Evolutionary conservation across 2,888 invertebrate species (phyloP).

Genomic region (Drosophila demipolita): DNA sequence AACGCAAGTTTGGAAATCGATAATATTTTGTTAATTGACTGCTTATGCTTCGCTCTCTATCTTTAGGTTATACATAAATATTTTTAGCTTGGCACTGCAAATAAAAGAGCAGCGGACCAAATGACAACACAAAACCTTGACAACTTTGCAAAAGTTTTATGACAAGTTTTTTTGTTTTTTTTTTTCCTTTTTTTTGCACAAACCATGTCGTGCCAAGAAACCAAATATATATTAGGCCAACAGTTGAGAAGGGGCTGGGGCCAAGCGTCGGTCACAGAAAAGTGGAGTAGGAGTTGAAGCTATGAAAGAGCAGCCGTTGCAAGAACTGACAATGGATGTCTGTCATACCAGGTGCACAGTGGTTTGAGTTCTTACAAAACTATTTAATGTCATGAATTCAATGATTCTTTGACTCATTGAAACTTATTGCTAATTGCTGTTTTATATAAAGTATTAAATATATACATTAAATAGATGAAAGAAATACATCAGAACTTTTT

Average conservation of each 20-base stretch:
- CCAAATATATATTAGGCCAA: slow-evolving; percentile 71
- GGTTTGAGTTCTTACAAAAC: slow-evolving; percentile 32
- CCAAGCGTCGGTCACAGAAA: neutral
- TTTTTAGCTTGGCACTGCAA: slow-evolving; percentile 41
- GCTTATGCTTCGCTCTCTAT: slow-evolving; percentile 13
- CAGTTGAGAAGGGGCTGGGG: slow-evolving; percentile 17
- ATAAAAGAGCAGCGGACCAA: slow-evolving; percentile 41
- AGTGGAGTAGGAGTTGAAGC: neutral
- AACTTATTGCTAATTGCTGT: neutral
- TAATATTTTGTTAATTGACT: slow-evolving; percentile 18
- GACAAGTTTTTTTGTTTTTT: slow-evolving; percentile 64
- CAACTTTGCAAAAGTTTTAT: slow-evolving; percentile 73
- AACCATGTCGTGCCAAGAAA: slow-evolving; percentile 68
- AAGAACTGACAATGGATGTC: slow-evolving; percentile 62
- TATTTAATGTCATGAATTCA: slow-evolving; percentile 5
- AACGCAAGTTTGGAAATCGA: slow-evolving; percentile 2
- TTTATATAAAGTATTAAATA: neutral
- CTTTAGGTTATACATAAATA: slow-evolving; percentile 52
- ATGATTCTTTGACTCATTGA: neutral
- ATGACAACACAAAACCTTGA: slow-evolving; percentile 70
- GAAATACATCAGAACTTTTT: neutral
- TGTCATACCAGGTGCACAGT: slow-evolving; percentile 61
- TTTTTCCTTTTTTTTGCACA: slow-evolving; percentile 57
- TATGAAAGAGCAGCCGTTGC: slow-evolving; percentile 40
- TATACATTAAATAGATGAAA: neutral